Base-by-base conservation (phyloP, 64 coral and sea anemone species). In the Hydrozoanthus tunicans region DNA sequence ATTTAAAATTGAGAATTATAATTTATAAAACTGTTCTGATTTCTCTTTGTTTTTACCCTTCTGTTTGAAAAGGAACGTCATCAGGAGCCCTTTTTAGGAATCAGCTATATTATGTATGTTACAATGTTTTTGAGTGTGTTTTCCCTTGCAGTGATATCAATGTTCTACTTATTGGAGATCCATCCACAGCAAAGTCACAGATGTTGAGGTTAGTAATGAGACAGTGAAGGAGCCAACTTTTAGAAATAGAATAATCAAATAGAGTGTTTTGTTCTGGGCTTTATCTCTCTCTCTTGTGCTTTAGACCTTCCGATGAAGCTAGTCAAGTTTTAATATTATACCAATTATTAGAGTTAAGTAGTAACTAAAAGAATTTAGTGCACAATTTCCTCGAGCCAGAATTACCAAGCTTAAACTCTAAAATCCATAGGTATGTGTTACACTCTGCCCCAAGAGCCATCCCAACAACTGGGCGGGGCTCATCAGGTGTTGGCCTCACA, bases 121-220 rank as follows among this genome's bases (percentile, higher is more conserved):
- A 10, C 73, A 56, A 13, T 70, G 5, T 43, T 93, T 77, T 70
- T 3, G 73, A 80, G 43, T 8, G 14, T 72, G 15, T 54, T 67
- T 53, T 65, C 15, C 56, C 73, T 82, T 70, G 58, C 81, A 98
- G 96, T 66, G 96, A 98, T n/a, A 98, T 98, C 68, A 98, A 98
- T 89, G 86, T 98, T 56, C 90, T 98, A 9, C 51, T 98, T 52
- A 98, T 99, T 95, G 97, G 97, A 59, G 97, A 99, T 92, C 97
- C 97, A n/a, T 99, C 97, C 12, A 99, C 97, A 15, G 97, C 97
- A 1, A 99, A 99, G 74, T 99, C 97, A 51, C 97, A 99, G 82
- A 99, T 99, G 97, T 72, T 99, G 70, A 81, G 97, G 95, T 96
- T 60, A 65, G 91, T 27, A 58, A 61, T 59, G 5, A 43, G 32